Conservation (phyloP, 2,797 vertebrate genomes). For the Tinamus major region DNA sequence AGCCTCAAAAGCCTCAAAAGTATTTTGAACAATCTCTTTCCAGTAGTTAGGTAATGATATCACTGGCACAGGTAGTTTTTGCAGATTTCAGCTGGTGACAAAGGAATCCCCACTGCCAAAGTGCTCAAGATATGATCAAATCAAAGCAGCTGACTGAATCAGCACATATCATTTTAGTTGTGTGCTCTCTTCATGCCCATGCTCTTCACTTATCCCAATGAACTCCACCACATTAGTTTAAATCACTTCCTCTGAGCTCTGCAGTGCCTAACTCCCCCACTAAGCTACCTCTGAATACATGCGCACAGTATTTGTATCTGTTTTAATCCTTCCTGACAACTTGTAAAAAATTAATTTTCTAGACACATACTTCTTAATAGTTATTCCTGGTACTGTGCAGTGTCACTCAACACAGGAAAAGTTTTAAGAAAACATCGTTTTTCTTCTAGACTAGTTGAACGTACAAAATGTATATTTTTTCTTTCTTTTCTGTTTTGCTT, state of each 20-base stretch:
- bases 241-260: background rate
- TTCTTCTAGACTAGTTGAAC: background rate
- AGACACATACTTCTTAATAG: background rate
- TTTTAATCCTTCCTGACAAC: background rate
- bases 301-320: background rate
- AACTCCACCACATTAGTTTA: background rate
- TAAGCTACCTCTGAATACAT: background rate
- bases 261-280: rapidly evolving
- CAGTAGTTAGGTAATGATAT: background rate
- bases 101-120: background rate
- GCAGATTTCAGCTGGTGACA: background rate
- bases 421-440: background rate
- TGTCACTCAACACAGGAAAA: background rate
- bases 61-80: background rate
- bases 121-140: background rate
- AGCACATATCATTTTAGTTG: background rate
- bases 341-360: slow-evolving; percentile 7
- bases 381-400: background rate
- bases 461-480: background rate
- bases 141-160: background rate
- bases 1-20: background rate
- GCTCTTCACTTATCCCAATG: background rate
- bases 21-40: background rate
- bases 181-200: background rate
- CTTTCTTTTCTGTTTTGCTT: background rate